Evolutionary conservation across 2,888 invertebrate genomes (phyloP).

Genomic region (Choreutis nemorana): DNA sequence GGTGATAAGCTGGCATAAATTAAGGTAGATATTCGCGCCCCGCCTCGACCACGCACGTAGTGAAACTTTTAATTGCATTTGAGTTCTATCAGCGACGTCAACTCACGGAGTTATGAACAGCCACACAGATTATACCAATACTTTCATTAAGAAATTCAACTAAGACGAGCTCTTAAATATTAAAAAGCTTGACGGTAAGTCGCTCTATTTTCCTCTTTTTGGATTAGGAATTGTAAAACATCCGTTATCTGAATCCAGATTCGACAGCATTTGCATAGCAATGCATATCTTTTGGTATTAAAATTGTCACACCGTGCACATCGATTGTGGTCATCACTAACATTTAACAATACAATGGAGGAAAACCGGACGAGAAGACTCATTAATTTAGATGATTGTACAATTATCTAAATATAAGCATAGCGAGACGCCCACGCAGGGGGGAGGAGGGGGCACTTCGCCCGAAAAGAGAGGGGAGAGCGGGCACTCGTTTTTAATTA

Average conservation of each 20-base stretch:
- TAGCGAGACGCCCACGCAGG: slow-evolving; percentile 54
- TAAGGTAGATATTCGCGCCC: slow-evolving; percentile 45
- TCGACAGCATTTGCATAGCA: slow-evolving; percentile 5
- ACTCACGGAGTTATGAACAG: slow-evolving; percentile 46
- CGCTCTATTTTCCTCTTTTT: too few relatives aligned
- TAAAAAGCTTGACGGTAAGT: too few relatives aligned
- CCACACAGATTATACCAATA: slow-evolving; percentile 28
- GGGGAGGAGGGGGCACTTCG: slow-evolving; percentile 57
- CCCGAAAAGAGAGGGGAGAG: slow-evolving; percentile 59
- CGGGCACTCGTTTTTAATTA: slow-evolving; percentile 67
- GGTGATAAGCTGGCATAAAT: slow-evolving; percentile 58
- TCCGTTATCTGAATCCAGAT: too few relatives aligned
- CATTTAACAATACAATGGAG: slow-evolving; percentile 58
- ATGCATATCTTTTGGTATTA: slow-evolving; percentile 7
- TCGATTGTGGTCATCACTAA: slow-evolving; percentile 38
- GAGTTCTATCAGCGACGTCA: slow-evolving; percentile 59
- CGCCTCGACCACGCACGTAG: slow-evolving; percentile 62
- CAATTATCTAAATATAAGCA: slow-evolving; percentile 68
- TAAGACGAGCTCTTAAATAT: too few relatives aligned
- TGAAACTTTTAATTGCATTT: slow-evolving; percentile 66
- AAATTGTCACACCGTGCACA: slow-evolving; percentile 40
- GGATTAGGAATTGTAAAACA: too few relatives aligned
- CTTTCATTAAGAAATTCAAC: too few relatives aligned
- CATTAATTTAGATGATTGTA: slow-evolving; percentile 68
- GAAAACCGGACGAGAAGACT: slow-evolving; percentile 61